These are phyloP conservation scores for Nasonia longicornis DNA, from an alignment of 1,140 invertebrate genomes.

Conservation along the genomic window DNA sequence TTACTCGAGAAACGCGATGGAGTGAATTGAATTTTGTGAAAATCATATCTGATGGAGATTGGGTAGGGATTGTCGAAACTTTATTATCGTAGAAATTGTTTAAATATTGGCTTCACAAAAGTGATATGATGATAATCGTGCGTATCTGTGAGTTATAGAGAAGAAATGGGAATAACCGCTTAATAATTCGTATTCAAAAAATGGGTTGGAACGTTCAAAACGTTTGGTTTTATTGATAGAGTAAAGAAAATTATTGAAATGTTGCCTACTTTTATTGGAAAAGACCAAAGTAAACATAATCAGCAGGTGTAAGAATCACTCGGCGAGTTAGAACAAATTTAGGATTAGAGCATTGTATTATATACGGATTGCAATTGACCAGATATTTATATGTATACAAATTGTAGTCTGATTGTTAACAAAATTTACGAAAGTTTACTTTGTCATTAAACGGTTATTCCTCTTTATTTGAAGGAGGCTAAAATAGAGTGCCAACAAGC, in stretches of 20 bases:
- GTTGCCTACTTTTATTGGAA: neutral
- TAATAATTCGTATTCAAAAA: neutral
- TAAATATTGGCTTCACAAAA: too few species aligned
- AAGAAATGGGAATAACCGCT: neutral
- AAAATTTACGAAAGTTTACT: neutral
- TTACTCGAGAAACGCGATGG: slow-evolving; percentile 47
- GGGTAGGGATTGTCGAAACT: neutral
- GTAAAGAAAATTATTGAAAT: neutral
- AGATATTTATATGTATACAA: neutral
- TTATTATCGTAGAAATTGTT: too few species aligned
- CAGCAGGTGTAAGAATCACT: slow-evolving; percentile 2
- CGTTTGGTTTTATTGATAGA: neutral
- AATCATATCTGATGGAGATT: neutral
- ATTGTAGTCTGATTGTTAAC: slow-evolving; percentile 1
- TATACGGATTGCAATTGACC: neutral
- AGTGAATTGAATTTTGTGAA: slow-evolving; percentile 12
- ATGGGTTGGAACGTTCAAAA: neutral
- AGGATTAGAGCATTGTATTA: neutral
- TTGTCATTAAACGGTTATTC: slow-evolving; percentile 38
- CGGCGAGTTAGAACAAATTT: neutral
- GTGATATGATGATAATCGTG: too few species aligned
- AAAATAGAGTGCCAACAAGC: slow-evolving; percentile 16
- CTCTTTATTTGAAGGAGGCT: neutral
- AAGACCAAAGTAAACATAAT: neutral
- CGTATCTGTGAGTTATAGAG: neutral